Evolutionary conservation across 2,888 invertebrate species (phyloP).

Genomic region (Thalpophila matura): DNA sequence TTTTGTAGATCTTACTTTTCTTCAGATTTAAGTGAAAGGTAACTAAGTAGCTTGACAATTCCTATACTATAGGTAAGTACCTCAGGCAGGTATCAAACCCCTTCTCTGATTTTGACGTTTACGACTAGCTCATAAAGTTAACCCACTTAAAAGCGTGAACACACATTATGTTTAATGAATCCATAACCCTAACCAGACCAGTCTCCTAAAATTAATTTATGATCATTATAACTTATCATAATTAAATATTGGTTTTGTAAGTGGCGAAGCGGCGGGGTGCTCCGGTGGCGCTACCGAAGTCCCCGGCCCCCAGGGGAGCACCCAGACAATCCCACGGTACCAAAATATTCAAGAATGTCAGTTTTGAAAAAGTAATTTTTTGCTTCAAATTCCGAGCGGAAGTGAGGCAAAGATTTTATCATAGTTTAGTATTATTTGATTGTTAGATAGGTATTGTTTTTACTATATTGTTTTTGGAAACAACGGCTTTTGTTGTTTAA

Average conservation of each 20-base stretch:
- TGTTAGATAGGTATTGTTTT: constrained; percentile 47
- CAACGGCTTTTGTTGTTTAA: background rate
- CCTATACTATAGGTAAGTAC: background rate
- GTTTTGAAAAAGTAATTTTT: constrained; percentile 62
- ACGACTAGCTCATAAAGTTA: constrained; percentile 40
- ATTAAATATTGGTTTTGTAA: constrained; percentile 72
- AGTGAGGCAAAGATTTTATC: constrained; percentile 68
- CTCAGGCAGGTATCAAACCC: constrained; percentile 24
- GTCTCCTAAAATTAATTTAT: constrained; percentile 68
- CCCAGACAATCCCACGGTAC: constrained; percentile 68
- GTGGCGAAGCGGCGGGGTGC: constrained; percentile 75
- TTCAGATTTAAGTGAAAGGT: too few species aligned
- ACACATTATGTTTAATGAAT: constrained; percentile 55
- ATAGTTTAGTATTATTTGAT: constrained; percentile 46
- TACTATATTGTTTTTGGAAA: constrained; percentile 27
- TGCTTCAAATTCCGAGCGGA: constrained; percentile 69
- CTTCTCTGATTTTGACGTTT: constrained; percentile 26
- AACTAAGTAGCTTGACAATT: background rate
- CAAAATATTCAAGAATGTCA: constrained; percentile 68
- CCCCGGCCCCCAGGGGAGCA: constrained; percentile 62
- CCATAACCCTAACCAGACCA: constrained; percentile 46
- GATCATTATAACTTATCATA: constrained; percentile 69
- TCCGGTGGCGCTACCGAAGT: constrained; percentile 72
- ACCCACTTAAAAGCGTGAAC: constrained; percentile 51
- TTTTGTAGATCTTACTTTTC: too few species aligned